phyloP scores from a whole-genome alignment of 2,888 invertebrate genomes.

The Geotrupes spiniger region DNA sequence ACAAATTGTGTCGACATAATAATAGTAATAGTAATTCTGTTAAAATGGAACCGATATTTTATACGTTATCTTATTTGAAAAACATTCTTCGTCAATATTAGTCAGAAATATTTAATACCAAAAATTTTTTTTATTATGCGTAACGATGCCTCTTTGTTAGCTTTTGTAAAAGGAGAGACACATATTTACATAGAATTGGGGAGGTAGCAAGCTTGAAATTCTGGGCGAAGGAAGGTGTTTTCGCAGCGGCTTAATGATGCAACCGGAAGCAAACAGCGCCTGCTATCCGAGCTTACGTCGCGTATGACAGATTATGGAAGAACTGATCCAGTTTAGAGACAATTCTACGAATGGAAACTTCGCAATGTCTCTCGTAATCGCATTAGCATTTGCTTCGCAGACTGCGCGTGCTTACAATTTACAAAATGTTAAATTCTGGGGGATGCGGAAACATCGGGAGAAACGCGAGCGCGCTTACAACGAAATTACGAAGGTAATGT shows the following conservation, averaged over 20 bases:
- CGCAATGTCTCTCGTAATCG: background rate
- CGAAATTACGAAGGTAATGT: too few species aligned
- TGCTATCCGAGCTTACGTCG: conserved; percentile 4
- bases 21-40: too few species aligned
- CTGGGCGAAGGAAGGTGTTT: conserved; percentile 4
- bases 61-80: too few species aligned
- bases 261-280: conserved; percentile 6
- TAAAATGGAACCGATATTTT: too few species aligned
- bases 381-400: background rate
- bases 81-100: too few species aligned
- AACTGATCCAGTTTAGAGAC: background rate
- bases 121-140: too few species aligned
- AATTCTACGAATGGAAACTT: conserved; percentile 3
- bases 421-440: conserved; percentile 4
- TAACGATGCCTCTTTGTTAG: too few species aligned
- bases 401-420: background rate
- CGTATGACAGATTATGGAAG: conserved; percentile 4
- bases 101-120: too few species aligned
- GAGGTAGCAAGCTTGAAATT: background rate
- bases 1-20: too few species aligned
- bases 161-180: background rate
- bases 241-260: conserved; percentile 2
- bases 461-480: too few species aligned
- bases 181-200: background rate
- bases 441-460: background rate